Base-by-base conservation (phyloP, 2,888 invertebrate genomes). In the Temnothorax ravouxi region DNA sequence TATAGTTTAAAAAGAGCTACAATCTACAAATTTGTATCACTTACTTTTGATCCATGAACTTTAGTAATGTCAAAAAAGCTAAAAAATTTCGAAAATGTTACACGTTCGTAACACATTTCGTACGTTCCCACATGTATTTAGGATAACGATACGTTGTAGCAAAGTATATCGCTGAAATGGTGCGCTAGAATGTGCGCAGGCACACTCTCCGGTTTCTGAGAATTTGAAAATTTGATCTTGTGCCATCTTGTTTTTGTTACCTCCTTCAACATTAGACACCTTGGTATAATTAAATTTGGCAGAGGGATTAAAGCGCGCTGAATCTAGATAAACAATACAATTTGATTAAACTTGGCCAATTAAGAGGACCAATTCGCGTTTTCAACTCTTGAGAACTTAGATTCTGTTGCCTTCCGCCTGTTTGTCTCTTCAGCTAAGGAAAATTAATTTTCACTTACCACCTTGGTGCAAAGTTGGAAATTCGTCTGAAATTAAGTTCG, bases 151-250 rank as follows among this genome's bases (percentile, higher is more conserved):
- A 59, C 38, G 38, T 25, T 34, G 52, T 25, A 38, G 13, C 5
- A 67, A 54, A 29, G 9, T 77, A 8, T 38, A 25, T 41, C n/a
- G 34, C 2, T 76, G 13, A 77, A 77, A 67, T 25, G 50, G 15
- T 15, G 74, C 5, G 13, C 15, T 13, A 44, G n/a, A 59, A 59
- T 59, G 34, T 59, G 34, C 29, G 44, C 13, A 44, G n/a, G 4
- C 54, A 2, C 25, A 54, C 13, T 54, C 3, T 54, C 9, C 21
- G 18, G 41, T 62, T 62, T 52, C 67, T 25, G n/a, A 9, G 41
- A 77, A 41, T 41, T 54, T 15, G 47, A 21, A 61, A 61, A 62
- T 62, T 74, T 75, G 34, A 6, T 75, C 47, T 4, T 9, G 44
- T 75, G 64, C 61, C 62, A 75, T 47, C 41, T 21, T 21, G 11